Percentiles rank a stretch among this genome's conserved stretches.
Conservation (phyloP, 2,797 vertebrate genomes). For the Bradypodion ventrale region DNA sequence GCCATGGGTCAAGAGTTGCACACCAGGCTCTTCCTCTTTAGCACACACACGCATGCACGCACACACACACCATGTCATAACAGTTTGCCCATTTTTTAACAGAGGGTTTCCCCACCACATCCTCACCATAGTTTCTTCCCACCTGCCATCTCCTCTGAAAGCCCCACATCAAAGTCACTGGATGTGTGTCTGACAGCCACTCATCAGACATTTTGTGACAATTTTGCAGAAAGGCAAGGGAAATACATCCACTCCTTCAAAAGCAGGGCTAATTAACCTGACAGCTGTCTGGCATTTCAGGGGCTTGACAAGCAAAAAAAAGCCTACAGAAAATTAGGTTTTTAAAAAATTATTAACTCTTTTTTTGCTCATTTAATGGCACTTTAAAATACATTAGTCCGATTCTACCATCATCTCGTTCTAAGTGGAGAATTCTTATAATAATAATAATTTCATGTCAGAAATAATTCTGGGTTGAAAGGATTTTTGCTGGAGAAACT, state of each 20-base stretch:
- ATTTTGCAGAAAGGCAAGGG: background rate
- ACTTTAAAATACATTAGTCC: background rate
- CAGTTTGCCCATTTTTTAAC: no score
- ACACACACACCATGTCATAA: no score
- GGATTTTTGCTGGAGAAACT: background rate
- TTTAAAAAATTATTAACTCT: background rate
- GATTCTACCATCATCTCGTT: background rate
- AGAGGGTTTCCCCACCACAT: background rate
- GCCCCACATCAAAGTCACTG: background rate
- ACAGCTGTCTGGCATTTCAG: background rate
- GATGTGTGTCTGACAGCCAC: background rate
- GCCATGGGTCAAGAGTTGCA: no score
- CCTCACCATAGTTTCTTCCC: background rate
- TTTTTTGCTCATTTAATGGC: no score
- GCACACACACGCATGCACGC: no score
- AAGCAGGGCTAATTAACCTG: conserved; percentile 27
- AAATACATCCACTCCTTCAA: background rate
- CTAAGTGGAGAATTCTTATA: background rate
- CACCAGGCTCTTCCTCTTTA: background rate
- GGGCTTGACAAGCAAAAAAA: background rate
- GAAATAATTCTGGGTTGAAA: background rate
- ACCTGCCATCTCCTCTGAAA: background rate
- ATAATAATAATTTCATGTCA: no score
- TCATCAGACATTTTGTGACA: background rate
- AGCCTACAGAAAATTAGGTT: background rate